phyloP scores from a whole-genome alignment of 1,140 invertebrate genomes.

The Tribolium madens region DNA sequence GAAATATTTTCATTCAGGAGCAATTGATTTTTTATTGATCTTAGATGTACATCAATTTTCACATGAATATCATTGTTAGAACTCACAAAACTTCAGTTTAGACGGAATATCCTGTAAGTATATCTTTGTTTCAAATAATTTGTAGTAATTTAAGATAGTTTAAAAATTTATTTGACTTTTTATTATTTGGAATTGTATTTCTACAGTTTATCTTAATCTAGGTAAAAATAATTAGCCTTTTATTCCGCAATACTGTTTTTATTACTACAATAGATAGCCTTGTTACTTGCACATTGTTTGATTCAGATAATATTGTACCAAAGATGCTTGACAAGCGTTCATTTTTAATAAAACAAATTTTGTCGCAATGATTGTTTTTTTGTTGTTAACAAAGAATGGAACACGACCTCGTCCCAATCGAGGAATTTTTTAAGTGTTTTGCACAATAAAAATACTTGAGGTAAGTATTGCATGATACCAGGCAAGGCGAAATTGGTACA shows the following conservation, averaged over 20 bases:
- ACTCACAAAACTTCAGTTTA: too few relatives aligned
- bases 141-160: neutral
- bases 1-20: too few relatives aligned
- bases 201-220: neutral
- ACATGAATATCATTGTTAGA: too few relatives aligned
- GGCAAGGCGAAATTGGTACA: too few relatives aligned
- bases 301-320: conserved; percentile 40
- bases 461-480: too few relatives aligned
- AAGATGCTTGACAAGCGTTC: conserved; percentile 42
- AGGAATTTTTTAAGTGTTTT: too few relatives aligned
- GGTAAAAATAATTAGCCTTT: conserved; percentile 6
- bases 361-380: neutral
- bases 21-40: too few relatives aligned
- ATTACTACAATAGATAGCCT: conserved; percentile 2
- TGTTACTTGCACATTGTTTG: conserved; percentile 26
- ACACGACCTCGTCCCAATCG: too few relatives aligned
- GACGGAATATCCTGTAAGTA: too few relatives aligned
- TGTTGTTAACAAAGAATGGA: neutral
- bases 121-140: neutral
- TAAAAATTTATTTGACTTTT: neutral
- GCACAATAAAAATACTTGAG: too few relatives aligned
- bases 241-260: conserved; percentile 12
- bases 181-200: neutral
- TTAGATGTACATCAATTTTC: too few relatives aligned
- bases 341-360: conserved; percentile 39